Conservation (phyloP, 2,797 vertebrate species). For the Brachyalestes nurse region DNA sequence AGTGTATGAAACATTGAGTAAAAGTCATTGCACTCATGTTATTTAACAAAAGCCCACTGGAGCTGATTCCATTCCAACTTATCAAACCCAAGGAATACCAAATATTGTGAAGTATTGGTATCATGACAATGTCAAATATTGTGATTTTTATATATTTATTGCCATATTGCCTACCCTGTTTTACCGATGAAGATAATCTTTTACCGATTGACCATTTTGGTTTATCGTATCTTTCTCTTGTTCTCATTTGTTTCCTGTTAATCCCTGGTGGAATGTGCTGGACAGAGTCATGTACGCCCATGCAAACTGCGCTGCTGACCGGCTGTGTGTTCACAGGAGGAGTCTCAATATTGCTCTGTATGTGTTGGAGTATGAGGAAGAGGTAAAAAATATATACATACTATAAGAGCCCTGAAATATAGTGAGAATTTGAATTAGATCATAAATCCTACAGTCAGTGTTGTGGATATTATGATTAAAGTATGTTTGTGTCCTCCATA, state of each 20-base stretch:
- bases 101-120: no score
- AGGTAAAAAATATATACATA: neutral
- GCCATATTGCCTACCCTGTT: no score
- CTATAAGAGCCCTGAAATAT: neutral
- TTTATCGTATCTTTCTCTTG: neutral
- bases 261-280: neutral
- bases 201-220: no score
- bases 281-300: neutral
- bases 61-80: no score
- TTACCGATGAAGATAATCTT: no score
- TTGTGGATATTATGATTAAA: neutral
- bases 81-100: no score
- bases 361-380: neutral
- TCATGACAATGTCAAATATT: no score
- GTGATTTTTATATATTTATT: no score
- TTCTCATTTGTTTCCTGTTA: neutral
- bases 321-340: neutral
- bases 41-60: no score
- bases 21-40: no score
- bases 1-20: no score
- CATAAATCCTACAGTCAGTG: neutral
- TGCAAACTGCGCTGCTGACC: neutral
- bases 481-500: conserved; percentile 1
- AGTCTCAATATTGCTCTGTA: neutral
- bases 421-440: neutral